These are phyloP conservation scores for Macroteleia sp. DNA, from an alignment of 2,888 invertebrate species.

Conservation along the genomic window DNA sequence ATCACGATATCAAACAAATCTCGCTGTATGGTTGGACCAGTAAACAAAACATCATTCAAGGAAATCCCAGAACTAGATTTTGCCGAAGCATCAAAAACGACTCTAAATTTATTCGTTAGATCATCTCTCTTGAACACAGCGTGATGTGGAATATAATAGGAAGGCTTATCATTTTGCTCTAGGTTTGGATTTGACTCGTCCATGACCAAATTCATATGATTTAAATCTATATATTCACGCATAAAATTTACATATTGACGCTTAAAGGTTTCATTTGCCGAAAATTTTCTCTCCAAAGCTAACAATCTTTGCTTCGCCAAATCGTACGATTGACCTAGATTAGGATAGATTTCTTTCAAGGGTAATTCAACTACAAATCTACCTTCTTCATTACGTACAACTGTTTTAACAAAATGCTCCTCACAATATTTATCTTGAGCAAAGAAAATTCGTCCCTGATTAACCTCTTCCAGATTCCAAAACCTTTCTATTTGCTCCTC, in stretches of 20 bases:
- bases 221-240: slow-evolving; percentile 54
- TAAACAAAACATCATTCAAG: slow-evolving; percentile 68
- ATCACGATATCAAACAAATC: slow-evolving; percentile 67
- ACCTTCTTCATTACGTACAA: slow-evolving; percentile 40
- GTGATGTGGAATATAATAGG: slow-evolving; percentile 73
- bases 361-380: slow-evolving; percentile 36
- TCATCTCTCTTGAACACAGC: slow-evolving; percentile 67
- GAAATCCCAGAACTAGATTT: slow-evolving; percentile 67
- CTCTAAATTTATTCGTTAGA: slow-evolving; percentile 69
- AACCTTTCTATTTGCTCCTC: too few species aligned
- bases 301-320: slow-evolving; percentile 23
- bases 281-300: slow-evolving; percentile 11
- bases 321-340: slow-evolving; percentile 15
- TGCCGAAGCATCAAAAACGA: slow-evolving; percentile 74
- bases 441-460: slow-evolving; percentile 3
- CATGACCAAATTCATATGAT: slow-evolving; percentile 50
- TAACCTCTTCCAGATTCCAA: too few species aligned
- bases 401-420: slow-evolving; percentile 42
- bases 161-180: background rate
- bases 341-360: slow-evolving; percentile 9
- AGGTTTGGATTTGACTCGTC: background rate
- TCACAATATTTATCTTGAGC: slow-evolving; percentile 61
- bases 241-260: slow-evolving; percentile 15
- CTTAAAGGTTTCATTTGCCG: background rate
- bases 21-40: slow-evolving; percentile 70